phyloP scores from a whole-genome alignment of 2,797 vertebrate genomes.

The Remorina albescens region DNA sequence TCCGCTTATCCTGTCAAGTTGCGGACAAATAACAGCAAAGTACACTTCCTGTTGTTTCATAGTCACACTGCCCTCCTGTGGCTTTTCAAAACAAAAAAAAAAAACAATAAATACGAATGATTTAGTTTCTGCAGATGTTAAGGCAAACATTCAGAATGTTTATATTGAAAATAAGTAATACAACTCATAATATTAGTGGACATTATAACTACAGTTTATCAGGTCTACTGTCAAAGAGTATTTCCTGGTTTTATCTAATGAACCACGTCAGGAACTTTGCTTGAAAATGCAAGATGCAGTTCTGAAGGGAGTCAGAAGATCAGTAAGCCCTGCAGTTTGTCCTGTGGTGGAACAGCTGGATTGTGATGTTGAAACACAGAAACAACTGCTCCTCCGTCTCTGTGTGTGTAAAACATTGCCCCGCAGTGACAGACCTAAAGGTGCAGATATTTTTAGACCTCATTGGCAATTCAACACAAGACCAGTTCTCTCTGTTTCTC shows the following conservation, averaged over 20 bases:
- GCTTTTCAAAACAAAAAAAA: too few relatives aligned
- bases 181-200: background rate
- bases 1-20: too few relatives aligned
- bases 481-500: constrained; percentile 59
- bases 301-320: background rate
- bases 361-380: constrained; percentile 7
- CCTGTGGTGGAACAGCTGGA: background rate
- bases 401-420: constrained; percentile 6
- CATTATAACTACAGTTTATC: background rate
- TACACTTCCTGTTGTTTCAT: background rate
- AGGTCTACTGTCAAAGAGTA: background rate
- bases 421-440: constrained; percentile 4
- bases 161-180: background rate
- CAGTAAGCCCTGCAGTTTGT: background rate
- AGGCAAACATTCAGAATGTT: background rate
- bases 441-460: constrained; percentile 62
- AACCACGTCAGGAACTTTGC: background rate
- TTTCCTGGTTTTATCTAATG: background rate
- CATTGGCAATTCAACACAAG: constrained; percentile 38
- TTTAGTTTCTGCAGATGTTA: background rate
- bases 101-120: too few relatives aligned
- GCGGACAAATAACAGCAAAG: background rate
- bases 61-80: constrained; percentile 59
- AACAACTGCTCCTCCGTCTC: constrained; percentile 3
- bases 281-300: background rate